These are phyloP conservation scores for Sinodicranocentrus sp. DNA, from an alignment of 2,888 invertebrate species.

Conservation along the genomic window DNA sequence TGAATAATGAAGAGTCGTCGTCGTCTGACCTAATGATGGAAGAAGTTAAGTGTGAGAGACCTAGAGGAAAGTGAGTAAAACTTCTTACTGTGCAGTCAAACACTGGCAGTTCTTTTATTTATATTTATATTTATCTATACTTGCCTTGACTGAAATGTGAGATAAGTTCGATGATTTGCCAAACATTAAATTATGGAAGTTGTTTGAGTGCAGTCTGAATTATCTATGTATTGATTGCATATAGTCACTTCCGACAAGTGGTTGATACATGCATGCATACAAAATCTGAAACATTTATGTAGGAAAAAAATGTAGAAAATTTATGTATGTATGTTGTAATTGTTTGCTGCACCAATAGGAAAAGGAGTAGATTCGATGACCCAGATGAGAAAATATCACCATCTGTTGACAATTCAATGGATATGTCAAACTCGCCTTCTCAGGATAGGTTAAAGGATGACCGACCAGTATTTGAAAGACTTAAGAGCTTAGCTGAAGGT, in stretches of 20 bases:
- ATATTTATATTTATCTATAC: too few relatives aligned
- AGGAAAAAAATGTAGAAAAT: neutral
- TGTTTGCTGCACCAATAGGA: too few relatives aligned
- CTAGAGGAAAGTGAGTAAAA: conserved; percentile 66
- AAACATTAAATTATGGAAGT: conserved; percentile 40
- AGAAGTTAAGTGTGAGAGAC: conserved; percentile 12
- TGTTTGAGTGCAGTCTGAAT: conserved; percentile 67
- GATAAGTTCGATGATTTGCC: conserved; percentile 20
- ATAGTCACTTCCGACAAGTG: conserved; percentile 62
- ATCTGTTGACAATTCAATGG: conserved; percentile 43
- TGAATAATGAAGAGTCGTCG: conserved; percentile 36
- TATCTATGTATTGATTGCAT: conserved; percentile 54
- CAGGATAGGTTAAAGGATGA: conserved; percentile 68
- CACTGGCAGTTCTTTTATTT: too few relatives aligned
- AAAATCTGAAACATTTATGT: neutral
- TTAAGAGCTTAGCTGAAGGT: conserved; percentile 73
- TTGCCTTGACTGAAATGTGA: conserved; percentile 17
- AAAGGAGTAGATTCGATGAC: conserved; percentile 74
- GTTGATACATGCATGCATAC: neutral
- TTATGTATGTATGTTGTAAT: neutral
- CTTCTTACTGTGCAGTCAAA: too few relatives aligned
- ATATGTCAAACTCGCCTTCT: conserved; percentile 32
- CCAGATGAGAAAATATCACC: conserved; percentile 68
- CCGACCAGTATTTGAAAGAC: conserved; percentile 73
- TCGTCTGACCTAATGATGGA: conserved; percentile 41